Conservation (phyloP, 2,797 vertebrate species). For the Triplophysa bombifrons region DNA sequence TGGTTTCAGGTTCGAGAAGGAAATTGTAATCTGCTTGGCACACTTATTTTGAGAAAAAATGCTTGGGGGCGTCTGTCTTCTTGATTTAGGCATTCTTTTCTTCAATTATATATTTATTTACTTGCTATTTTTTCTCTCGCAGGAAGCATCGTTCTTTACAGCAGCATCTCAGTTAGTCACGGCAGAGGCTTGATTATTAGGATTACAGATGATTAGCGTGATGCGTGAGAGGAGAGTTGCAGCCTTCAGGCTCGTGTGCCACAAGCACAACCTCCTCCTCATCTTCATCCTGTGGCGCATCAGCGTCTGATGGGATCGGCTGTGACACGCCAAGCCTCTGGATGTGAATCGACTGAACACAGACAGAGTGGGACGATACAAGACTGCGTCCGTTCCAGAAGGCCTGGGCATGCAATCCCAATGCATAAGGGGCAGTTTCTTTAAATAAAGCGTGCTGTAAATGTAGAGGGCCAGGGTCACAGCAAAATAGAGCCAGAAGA, state of each 20-base stretch:
- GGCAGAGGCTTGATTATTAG: slow-evolving; percentile 65
- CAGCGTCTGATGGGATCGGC: slow-evolving; percentile 40
- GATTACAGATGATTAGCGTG: slow-evolving; percentile 72
- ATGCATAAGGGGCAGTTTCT: neutral
- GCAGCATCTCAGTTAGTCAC: slow-evolving; percentile 52
- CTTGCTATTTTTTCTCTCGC: slow-evolving; percentile 25
- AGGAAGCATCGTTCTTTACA: slow-evolving; percentile 33
- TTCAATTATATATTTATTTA: slow-evolving; percentile 43
- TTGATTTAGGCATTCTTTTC: slow-evolving; percentile 57
- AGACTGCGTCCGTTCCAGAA: neutral
- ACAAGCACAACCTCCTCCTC: slow-evolving; percentile 22
- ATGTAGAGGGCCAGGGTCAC: no score
- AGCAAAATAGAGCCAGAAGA: no score
- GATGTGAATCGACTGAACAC: slow-evolving; percentile 40
- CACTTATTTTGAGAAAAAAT: slow-evolving; percentile 73
- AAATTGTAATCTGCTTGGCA: slow-evolving; percentile 24
- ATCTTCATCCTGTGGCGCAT: slow-evolving; percentile 33
- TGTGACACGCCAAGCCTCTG: slow-evolving; percentile 37
- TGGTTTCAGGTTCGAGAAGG: neutral
- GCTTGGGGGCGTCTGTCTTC: slow-evolving; percentile 72
- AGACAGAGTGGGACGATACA: slow-evolving; percentile 19
- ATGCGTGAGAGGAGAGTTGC: slow-evolving; percentile 53
- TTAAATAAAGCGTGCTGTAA: neutral
- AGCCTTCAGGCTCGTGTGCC: slow-evolving; percentile 63
- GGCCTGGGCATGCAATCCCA: neutral